phyloP scores from a whole-genome alignment of 2,797 vertebrate genomes.

The Lophotriccus pileatus region DNA sequence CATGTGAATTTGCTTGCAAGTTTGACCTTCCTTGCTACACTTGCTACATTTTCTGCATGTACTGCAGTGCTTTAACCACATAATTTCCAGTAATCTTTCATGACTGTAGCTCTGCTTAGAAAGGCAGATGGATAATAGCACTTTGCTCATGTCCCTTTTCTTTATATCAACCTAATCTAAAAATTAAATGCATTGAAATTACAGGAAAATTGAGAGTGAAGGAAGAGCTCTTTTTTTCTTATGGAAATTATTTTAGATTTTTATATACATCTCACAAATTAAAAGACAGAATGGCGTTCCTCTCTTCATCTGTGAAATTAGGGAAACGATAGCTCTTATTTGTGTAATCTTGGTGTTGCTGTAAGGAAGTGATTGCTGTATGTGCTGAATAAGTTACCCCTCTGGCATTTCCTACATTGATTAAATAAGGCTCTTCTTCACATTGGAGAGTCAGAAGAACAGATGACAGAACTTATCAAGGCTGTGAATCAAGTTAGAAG shows the following conservation, averaged over 20 bases:
- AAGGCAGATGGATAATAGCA: conserved; percentile 5
- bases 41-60: neutral
- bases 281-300: neutral
- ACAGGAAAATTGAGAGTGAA: neutral
- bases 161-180: neutral
- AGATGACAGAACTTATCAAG: neutral
- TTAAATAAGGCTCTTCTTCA: neutral
- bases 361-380: neutral
- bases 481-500: neutral
- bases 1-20: conserved; percentile 21
- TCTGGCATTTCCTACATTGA: neutral
- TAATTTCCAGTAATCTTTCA: conserved; percentile 14
- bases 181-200: neutral
- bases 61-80: neutral
- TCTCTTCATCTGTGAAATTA: neutral
- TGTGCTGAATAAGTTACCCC: neutral
- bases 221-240: neutral
- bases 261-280: neutral
- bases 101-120: neutral
- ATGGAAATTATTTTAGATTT: neutral
- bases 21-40: conserved; percentile 39
- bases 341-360: neutral
- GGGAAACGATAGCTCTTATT: neutral
- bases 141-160: neutral
- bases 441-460: neutral